These are phyloP conservation scores for Thera britannica DNA, from an alignment of 2,888 invertebrate genomes.

Conservation along the genomic window DNA sequence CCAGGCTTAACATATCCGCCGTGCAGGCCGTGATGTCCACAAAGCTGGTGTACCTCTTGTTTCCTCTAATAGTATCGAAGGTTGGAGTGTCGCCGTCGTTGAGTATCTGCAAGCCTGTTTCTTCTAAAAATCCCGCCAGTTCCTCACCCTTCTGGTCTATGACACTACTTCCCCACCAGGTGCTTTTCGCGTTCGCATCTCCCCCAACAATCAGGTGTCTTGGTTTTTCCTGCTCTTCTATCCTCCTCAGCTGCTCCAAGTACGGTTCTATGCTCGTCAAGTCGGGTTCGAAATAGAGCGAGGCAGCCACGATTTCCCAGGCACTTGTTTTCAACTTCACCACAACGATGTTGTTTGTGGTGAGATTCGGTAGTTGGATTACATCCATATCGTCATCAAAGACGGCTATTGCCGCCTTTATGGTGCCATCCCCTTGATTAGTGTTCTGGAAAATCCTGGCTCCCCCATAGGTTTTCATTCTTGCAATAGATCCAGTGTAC, in stretches of 20 bases:
- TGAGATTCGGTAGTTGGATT: not conserved
- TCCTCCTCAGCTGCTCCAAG: too few species aligned
- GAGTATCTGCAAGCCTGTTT: not conserved
- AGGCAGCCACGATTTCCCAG: not conserved
- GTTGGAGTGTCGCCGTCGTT: not conserved
- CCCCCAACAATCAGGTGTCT: too few species aligned
- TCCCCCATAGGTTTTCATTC: not conserved
- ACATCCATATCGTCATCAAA: not conserved
- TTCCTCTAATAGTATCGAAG: not conserved
- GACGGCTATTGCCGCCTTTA: not conserved
- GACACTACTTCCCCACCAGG: too few species aligned
- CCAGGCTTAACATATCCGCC: slow-evolving; percentile 7
- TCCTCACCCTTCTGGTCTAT: not conserved
- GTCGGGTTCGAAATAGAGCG: not conserved
- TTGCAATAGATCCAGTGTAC: not conserved
- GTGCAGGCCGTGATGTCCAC: slow-evolving; percentile 9
- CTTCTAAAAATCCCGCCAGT: not conserved
- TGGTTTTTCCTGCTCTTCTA: too few species aligned
- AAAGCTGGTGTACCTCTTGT: not conserved
- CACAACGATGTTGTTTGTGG: not conserved
- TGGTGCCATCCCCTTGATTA: not conserved
- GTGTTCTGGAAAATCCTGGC: not conserved
- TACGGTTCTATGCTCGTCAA: not conserved
- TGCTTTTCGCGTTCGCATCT: too few species aligned
- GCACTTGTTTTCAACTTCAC: not conserved